Conservation (phyloP, 2,113 vertebrate species). For the Bostrychus sinensis region DNA sequence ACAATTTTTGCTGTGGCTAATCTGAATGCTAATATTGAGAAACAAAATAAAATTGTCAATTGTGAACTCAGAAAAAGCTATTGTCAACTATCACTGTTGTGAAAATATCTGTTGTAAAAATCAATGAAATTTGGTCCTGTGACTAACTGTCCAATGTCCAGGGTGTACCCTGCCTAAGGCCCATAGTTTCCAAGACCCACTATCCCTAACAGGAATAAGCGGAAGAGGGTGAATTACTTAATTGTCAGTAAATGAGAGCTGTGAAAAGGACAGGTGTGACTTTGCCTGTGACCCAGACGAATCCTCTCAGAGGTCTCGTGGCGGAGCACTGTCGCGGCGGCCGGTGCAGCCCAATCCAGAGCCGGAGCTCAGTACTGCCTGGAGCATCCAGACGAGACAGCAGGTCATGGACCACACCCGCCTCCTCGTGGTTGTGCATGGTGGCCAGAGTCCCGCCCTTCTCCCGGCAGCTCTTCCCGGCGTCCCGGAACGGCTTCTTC, state of each 20-base stretch:
- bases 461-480: conserved; percentile 85
- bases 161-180: no score
- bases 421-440: conserved; percentile 78
- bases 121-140: no score
- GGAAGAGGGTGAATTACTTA: no score
- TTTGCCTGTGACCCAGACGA: conserved; percentile 86
- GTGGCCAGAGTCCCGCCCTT: conserved; percentile 87
- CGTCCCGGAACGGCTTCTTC: conserved; percentile 84
- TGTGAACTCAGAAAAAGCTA: no score
- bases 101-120: no score
- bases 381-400: conserved; percentile 68
- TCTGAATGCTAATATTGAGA: no score
- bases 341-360: conserved; percentile 91
- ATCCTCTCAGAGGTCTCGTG: conserved; percentile 84
- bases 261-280: conserved; percentile 32
- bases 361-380: conserved; percentile 63
- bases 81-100: no score
- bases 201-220: no score
- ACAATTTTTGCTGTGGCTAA: no score
- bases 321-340: conserved; percentile 87
- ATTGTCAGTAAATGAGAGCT: no score
- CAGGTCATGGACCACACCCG: conserved; percentile 79
- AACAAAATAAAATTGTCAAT: neutral
- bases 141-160: no score
- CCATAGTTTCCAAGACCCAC: no score